Evolutionary conservation across 2,797 vertebrate species (phyloP).

Genomic region (Macroramphosus scolopax): DNA sequence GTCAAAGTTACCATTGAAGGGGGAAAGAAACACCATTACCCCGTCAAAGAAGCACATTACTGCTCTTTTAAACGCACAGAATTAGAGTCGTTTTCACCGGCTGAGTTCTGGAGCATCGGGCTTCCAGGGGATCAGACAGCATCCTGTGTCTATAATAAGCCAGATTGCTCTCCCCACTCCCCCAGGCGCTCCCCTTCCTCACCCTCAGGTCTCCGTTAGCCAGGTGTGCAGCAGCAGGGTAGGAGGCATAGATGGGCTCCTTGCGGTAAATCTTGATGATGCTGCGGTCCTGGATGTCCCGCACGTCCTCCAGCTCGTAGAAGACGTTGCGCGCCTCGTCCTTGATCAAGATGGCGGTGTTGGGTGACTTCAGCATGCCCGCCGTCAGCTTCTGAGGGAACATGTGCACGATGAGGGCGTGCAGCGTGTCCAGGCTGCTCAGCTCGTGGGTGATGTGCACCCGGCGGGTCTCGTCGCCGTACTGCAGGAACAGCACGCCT

Average conservation of each 20-base stretch:
- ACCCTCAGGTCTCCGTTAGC: slow-evolving; percentile 96
- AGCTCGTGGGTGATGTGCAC: slow-evolving; percentile 99
- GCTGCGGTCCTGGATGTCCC: slow-evolving; percentile 97
- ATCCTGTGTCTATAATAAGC: slow-evolving; percentile 16
- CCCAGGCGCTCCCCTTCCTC: slow-evolving; percentile 51
- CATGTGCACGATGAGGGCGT: slow-evolving; percentile 98
- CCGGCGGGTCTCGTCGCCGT: slow-evolving; percentile 93
- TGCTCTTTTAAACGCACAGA: slow-evolving; percentile 7
- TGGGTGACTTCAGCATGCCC: slow-evolving; percentile 97
- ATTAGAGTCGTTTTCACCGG: background rate
- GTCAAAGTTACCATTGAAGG: slow-evolving; percentile 49
- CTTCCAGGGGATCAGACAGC: slow-evolving; percentile 20
- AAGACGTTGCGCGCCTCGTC: slow-evolving; percentile 97
- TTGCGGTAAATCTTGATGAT: slow-evolving; percentile 99
- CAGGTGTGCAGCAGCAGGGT: slow-evolving; percentile 89
- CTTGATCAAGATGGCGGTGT: slow-evolving; percentile 98
- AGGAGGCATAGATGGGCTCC: slow-evolving; percentile 95
- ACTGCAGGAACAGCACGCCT: slow-evolving; percentile 98
- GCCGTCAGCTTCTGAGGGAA: slow-evolving; percentile 99
- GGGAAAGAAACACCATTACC: slow-evolving; percentile 19
- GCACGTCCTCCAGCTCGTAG: slow-evolving; percentile 96
- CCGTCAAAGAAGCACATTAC: slow-evolving; percentile 10
- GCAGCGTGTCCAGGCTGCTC: slow-evolving; percentile 96
- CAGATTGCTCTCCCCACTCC: background rate
- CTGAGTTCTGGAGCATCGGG: slow-evolving; percentile 21